Base-by-base conservation (phyloP, 2,113 vertebrate species). In the Dissostichus mawsoni region DNA sequence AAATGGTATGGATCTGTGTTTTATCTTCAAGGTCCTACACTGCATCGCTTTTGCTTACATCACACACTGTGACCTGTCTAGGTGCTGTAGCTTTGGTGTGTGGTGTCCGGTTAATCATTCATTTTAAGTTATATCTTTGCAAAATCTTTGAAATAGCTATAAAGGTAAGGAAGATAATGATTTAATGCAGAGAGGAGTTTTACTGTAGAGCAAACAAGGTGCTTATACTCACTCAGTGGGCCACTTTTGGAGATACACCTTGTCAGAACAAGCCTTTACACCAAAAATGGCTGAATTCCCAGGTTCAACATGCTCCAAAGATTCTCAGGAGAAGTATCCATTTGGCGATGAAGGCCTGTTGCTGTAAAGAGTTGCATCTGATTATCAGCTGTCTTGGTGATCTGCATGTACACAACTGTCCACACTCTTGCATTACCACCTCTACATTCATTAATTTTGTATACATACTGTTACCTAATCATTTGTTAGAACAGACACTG, bases 1-100 rank as follows among this genome's bases (percentile, higher is more conserved):
- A 97, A 97, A 95, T 99, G 97, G 97, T 98, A 82, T 11, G 65
- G 67, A 50, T 48, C 55, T 3, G n/a, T 29, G 7, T 25, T 47
- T 64, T 10, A 14, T 16, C 23, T 3, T 65, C 62, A 14, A 1
- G 13, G 5, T 36, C 55, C 8, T 13, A 63, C 47, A 52, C n/a
- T 25, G 10, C 48, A 6, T 3, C 13, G 20, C n/a, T 44, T 58
- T 58, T 47, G 14, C 18, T 20, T 20, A 57, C 17, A 11, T 73
- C 70, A 16, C 25, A 73, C 36, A 36, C 23, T 3, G 45, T 6
- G 17, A n/a, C 23, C 12, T 52, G 14, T 59, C 29, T 11, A 9
- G 17, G 5, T 23, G 55, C 29, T 25, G 5, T 2, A 18, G 45
- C 45, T 33, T 17, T 51, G 45, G 18, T 23, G 23, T 23, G 18